These are phyloP conservation scores for Leucoraja ocellata DNA, from an alignment of 2,797 vertebrate species.

Conservation along the genomic window DNA sequence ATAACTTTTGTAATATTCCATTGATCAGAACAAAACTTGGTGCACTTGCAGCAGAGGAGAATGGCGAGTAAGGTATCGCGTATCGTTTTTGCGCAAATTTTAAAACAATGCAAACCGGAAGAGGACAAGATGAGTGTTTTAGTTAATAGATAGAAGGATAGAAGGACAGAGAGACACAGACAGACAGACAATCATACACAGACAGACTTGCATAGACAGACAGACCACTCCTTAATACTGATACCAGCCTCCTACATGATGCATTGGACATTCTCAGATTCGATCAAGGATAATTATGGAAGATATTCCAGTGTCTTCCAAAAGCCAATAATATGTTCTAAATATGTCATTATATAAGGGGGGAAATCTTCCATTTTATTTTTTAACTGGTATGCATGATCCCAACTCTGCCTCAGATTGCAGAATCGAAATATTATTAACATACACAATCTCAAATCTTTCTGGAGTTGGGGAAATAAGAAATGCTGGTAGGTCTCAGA, in stretches of 20 bases:
- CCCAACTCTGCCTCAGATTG: neutral
- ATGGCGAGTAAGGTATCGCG: too few relatives aligned
- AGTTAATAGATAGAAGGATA: too few relatives aligned
- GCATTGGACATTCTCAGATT: neutral
- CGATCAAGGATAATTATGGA: neutral
- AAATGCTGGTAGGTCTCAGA: too few relatives aligned
- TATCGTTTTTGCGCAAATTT: too few relatives aligned
- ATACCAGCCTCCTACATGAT: neutral
- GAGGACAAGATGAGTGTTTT: too few relatives aligned
- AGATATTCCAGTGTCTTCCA: neutral
- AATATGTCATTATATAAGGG: neutral
- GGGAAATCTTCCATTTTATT: neutral
- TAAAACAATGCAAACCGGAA: too few relatives aligned
- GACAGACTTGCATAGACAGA: too few relatives aligned
- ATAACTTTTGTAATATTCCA: too few relatives aligned
- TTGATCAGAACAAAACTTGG: too few relatives aligned
- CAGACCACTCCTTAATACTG: neutral
- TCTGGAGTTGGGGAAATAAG: neutral
- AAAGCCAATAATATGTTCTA: neutral
- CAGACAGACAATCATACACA: too few relatives aligned
- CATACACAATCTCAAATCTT: neutral
- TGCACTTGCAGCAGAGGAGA: too few relatives aligned
- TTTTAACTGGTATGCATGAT: neutral
- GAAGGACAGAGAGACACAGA: too few relatives aligned
- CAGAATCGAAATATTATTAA: neutral